phyloP scores from a whole-genome alignment of 2,888 invertebrate species.

The Eupithecia insigniata region DNA sequence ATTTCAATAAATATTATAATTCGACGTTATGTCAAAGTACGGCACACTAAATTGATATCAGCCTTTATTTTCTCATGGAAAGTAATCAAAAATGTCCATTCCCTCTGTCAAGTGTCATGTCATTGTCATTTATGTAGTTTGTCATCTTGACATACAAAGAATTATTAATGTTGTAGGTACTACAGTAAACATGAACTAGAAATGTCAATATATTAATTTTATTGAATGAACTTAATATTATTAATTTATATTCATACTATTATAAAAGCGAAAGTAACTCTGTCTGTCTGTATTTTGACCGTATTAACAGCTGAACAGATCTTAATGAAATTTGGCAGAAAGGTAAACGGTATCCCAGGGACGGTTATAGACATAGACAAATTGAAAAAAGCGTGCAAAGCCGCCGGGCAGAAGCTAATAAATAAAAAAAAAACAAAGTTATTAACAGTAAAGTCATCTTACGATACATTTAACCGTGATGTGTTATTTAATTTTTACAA shows the following conservation, averaged over 20 bases:
- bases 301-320: too few relatives aligned
- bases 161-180: not conserved
- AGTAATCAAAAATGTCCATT: conserved; percentile 7
- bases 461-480: not conserved
- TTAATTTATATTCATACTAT: too few relatives aligned
- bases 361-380: too few relatives aligned
- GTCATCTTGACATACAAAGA: conserved; percentile 12
- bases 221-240: not conserved
- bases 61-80: not conserved
- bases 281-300: too few relatives aligned
- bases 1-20: not conserved
- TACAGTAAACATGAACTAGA: not conserved
- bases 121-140: conserved; percentile 5
- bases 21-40: not conserved
- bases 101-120: conserved; percentile 5
- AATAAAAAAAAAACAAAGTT: not conserved
- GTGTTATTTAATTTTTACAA: not conserved
- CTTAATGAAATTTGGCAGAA: too few relatives aligned
- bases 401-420: too few relatives aligned
- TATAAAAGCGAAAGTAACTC: too few relatives aligned
- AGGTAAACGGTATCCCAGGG: too few relatives aligned
- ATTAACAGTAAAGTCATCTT: not conserved
- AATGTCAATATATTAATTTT: not conserved
- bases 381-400: too few relatives aligned
- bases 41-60: not conserved